A percentile compares a stretch with the other conserved stretches of the same genome.
These are phyloP conservation scores for Lamellibrachia satsuma DNA, from an alignment of 2,888 invertebrate genomes.

Conservation along the genomic window DNA sequence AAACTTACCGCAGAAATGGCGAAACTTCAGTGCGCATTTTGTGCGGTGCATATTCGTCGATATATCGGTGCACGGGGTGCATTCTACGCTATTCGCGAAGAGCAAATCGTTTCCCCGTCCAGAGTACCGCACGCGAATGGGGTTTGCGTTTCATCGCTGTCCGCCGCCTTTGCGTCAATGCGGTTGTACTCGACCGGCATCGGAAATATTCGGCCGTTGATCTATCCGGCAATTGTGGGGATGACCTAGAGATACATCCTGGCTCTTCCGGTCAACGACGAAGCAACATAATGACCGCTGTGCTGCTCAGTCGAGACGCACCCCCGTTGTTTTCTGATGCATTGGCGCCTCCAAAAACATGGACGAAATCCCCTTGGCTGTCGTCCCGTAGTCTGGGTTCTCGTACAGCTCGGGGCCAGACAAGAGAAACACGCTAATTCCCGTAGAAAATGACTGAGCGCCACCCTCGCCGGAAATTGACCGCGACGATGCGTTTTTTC, in stretches of 20 bases:
- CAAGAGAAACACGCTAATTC: background rate
- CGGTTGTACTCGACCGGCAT: background rate
- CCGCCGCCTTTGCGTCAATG: background rate
- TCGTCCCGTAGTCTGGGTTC: background rate
- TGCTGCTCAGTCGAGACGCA: background rate
- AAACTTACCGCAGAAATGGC: background rate
- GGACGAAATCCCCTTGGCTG: background rate
- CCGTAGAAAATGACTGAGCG: background rate
- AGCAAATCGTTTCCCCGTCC: background rate
- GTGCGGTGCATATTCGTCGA: background rate
- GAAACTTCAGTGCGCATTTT: background rate
- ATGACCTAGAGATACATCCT: background rate
- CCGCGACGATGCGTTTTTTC: background rate
- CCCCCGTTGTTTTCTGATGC: background rate
- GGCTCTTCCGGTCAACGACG: background rate
- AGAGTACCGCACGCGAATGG: background rate
- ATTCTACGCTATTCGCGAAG: background rate
- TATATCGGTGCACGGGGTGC: background rate
- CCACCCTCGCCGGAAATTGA: background rate
- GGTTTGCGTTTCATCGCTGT: too few species aligned
- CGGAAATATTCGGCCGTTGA: background rate
- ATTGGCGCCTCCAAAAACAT: background rate
- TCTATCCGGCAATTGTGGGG: background rate
- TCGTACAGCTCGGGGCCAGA: constrained; percentile 17
- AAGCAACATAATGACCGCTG: background rate